phyloP scores from a whole-genome alignment of 2,113 vertebrate species.

The Acinonyx jubatus region DNA sequence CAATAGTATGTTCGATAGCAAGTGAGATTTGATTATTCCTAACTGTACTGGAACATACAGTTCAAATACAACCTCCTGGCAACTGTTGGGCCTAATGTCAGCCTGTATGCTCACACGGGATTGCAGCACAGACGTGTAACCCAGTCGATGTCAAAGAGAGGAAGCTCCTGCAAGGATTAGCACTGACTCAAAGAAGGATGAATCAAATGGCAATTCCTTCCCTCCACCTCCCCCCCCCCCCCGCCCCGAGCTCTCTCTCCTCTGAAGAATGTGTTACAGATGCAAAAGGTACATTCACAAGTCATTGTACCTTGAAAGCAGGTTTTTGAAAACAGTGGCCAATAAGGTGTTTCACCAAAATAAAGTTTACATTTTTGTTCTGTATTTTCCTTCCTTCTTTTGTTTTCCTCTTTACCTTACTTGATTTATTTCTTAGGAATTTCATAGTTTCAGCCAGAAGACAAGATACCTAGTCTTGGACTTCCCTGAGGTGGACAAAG shows the following conservation, averaged over 20 bases:
- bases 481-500: background rate
- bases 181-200: background rate
- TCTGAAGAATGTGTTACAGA: background rate
- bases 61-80: background rate
- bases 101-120: fast-evolving
- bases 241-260: fast-evolving
- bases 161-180: fast-evolving
- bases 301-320: background rate
- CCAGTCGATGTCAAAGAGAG: background rate
- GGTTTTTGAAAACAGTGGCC: background rate
- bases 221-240: fast-evolving
- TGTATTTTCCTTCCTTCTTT: background rate
- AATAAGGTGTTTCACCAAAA: background rate
- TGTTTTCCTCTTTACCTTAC: background rate
- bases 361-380: background rate
- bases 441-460: background rate
- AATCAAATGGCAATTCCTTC: background rate
- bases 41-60: background rate
- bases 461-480: background rate
- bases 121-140: fast-evolving
- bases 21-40: background rate
- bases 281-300: background rate
- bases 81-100: background rate
- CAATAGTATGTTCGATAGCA: background rate
- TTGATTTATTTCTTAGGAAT: background rate